Evolutionary conservation across 2,888 invertebrate species (phyloP), one percentile per base, ranked within the genome.

Genomic region (Epicampocera succincta): DNA sequence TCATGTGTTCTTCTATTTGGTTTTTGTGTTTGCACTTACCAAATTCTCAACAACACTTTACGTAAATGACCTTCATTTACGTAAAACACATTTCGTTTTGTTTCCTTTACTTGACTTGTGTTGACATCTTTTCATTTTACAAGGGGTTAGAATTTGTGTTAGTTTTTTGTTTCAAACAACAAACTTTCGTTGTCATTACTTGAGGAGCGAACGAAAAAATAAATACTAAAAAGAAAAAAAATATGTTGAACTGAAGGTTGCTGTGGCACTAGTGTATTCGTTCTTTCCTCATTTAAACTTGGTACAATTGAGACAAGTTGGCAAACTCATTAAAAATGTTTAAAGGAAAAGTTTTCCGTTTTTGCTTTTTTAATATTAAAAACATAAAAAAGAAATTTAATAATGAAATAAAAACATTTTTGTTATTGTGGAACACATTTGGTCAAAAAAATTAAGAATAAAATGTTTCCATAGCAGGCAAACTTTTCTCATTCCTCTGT

Each of bases 241-340:
- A 25, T 25, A n/a, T 46, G 5, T 25, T 56, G 5, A 46, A 44
- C 6, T 46, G 68, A 68, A 61, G 60, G 60, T 68, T 61, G 61
- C 44, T 21, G 46, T 33, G 58, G 60, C 60, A 46, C 6, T 40
- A 13, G 25, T 25, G 60, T 60, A 15, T 19, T 48, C 15, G 6
- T 65, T 65, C 17, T 15, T 68, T 15, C 11, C 29, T 50, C 21
- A 58, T 42, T 52, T 68, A 44, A 77, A 69, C 69, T 74, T 58
- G 73, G 40, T 54, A 77, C 69, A 82, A 77, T 65, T 69, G 73
- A 74, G 73, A 77, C 77, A 71, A 82, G 77, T 77, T 82, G 77
- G 77, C 63, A 82, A 72, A 77, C 81, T 82, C 73, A 82, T 82
- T 82, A 77, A 74, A 82, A 73, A 69, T 81, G 17, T 71, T 73